phyloP scores from a whole-genome alignment of 2,797 vertebrate species.

The Melanotaenia parkinsoni region DNA sequence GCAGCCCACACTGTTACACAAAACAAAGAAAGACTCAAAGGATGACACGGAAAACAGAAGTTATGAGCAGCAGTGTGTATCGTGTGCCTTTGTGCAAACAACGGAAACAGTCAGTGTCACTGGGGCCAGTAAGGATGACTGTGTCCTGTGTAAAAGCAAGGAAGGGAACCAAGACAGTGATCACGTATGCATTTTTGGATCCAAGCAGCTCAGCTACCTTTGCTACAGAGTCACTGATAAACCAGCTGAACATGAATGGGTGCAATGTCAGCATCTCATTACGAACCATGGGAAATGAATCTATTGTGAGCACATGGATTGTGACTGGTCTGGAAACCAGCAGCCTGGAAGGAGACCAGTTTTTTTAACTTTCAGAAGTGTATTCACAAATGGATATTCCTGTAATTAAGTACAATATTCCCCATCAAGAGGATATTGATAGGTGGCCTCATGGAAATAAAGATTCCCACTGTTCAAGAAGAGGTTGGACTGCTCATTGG shows the following conservation, averaged over 20 bases:
- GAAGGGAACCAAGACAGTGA: conserved; percentile 24
- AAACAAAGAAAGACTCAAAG: background rate
- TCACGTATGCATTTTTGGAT: conserved; percentile 17
- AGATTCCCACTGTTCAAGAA: conserved; percentile 10
- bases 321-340: conserved; percentile 16
- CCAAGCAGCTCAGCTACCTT: conserved; percentile 32
- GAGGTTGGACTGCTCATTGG: conserved; percentile 27
- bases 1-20: conserved; percentile 14
- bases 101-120: background rate
- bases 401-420: conserved; percentile 30
- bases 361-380: conserved; percentile 25
- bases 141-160: conserved; percentile 3
- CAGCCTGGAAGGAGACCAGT: conserved; percentile 3
- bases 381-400: conserved; percentile 28
- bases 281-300: conserved; percentile 10
- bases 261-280: conserved; percentile 4
- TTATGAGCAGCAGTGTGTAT: conserved; percentile 5
- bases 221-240: conserved; percentile 21
- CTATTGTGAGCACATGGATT: background rate
- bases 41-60: background rate
- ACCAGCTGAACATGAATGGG: conserved; percentile 19
- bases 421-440: conserved; percentile 27
- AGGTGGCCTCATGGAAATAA: conserved; percentile 18
- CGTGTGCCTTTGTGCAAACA: background rate
- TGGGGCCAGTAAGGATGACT: conserved; percentile 16